Percentiles rank a stretch among this genome's conserved stretches.
These are phyloP conservation scores for Drosophila merina DNA, from an alignment of 2,888 invertebrate species.

Conservation along the genomic window DNA sequence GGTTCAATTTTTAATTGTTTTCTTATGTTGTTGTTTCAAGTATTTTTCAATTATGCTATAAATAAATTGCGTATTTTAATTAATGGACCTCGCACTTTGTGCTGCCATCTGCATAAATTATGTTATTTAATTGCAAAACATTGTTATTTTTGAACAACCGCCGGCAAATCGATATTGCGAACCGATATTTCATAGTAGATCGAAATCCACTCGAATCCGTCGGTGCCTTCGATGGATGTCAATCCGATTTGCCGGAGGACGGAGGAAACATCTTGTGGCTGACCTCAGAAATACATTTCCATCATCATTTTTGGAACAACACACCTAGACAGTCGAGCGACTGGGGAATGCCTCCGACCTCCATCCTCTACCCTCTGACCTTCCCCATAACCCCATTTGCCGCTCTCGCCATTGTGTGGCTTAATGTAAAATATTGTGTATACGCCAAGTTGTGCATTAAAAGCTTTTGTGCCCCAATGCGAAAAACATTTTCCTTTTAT, in stretches of 20 bases:
- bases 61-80: slow-evolving; percentile 62
- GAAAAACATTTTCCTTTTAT: slow-evolving; percentile 60
- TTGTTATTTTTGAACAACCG: slow-evolving; percentile 2
- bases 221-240: slow-evolving; percentile 38
- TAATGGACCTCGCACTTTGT: slow-evolving; percentile 48
- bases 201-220: background rate
- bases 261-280: slow-evolving; percentile 11
- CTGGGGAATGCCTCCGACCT: slow-evolving; percentile 6
- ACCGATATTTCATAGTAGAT: background rate
- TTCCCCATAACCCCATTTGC: slow-evolving; percentile 8
- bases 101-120: slow-evolving; percentile 53
- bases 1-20: background rate
- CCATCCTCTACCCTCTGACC: background rate
- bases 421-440: slow-evolving; percentile 77
- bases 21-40: slow-evolving; percentile 38
- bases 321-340: slow-evolving; percentile 29
- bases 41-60: slow-evolving; percentile 53
- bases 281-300: slow-evolving; percentile 43
- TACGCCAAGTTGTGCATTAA: slow-evolving; percentile 70
- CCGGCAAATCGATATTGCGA: slow-evolving; percentile 5
- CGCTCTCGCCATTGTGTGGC: slow-evolving; percentile 44
- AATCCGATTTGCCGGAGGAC: slow-evolving; percentile 57
- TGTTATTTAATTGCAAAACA: slow-evolving; percentile 43
- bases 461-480: slow-evolving; percentile 67
- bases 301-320: slow-evolving; percentile 35